Conservation (phyloP, 1,140 invertebrate species). For the Sesamia nonagrioides region DNA sequence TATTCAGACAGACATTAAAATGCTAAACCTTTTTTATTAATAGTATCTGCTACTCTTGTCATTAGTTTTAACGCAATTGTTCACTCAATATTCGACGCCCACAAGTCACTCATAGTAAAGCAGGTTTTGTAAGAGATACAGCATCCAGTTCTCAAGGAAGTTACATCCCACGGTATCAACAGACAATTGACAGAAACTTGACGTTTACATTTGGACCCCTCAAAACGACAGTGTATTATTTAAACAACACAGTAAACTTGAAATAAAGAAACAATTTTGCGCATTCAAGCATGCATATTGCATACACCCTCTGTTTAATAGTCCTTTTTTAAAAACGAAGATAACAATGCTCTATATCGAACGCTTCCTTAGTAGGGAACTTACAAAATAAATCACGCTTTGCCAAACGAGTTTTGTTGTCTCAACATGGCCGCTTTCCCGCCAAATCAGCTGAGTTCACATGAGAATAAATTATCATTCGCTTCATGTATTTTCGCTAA, state of each 20-base stretch:
- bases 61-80: no score
- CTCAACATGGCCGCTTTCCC: slow-evolving; percentile 4
- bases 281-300: slow-evolving; percentile 23
- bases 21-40: no score
- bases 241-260: not conserved
- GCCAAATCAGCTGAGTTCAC: slow-evolving; percentile 28
- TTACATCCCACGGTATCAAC: not conserved
- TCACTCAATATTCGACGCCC: no score
- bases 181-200: not conserved
- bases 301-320: not conserved
- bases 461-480: not conserved
- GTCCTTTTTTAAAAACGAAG: slow-evolving; percentile 1
- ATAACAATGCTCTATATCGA: slow-evolving; percentile 6
- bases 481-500: slow-evolving; percentile 11
- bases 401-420: slow-evolving; percentile 6
- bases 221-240: not conserved
- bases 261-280: slow-evolving; percentile 22
- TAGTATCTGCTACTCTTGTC: no score
- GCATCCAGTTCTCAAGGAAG: not conserved
- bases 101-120: no score
- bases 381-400: not conserved
- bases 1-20: no score
- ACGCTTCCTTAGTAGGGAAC: slow-evolving; percentile 9
- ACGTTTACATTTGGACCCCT: not conserved
- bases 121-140: not conserved